Conservation (phyloP, 2,113 vertebrate genomes). For the Catharus fuscescens region DNA sequence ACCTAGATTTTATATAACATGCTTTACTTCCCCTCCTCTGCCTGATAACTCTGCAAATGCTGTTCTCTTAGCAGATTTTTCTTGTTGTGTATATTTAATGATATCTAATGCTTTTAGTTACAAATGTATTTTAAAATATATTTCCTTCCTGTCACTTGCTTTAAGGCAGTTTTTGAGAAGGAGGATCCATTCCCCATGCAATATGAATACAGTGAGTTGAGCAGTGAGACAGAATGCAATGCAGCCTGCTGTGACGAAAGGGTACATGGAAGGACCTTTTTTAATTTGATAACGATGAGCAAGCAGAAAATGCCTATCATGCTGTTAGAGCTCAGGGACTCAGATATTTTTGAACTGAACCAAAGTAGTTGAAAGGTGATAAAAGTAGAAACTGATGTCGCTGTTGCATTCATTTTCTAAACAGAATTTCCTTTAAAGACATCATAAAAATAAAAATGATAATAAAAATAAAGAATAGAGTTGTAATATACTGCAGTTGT, state of each 20-base stretch:
- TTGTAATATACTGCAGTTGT: neutral
- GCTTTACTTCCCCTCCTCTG: neutral
- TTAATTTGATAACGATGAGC: neutral
- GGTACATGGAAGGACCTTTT: neutral
- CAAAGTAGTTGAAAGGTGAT: neutral
- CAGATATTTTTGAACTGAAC: neutral
- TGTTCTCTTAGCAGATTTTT: neutral
- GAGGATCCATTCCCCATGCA: neutral
- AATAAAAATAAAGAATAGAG: neutral
- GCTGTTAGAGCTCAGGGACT: neutral
- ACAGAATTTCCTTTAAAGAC: neutral
- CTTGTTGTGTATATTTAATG: neutral
- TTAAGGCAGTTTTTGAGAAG: neutral
- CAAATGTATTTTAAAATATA: neutral
- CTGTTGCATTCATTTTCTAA: neutral
- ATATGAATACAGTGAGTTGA: neutral
- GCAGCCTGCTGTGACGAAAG: neutral
- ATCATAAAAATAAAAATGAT: neutral
- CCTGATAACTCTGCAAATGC: neutral
- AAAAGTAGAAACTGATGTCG: neutral
- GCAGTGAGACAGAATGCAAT: neutral
- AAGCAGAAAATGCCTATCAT: conserved; percentile 1
- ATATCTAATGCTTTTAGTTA: neutral
- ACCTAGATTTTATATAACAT: neutral
- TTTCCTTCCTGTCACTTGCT: neutral